These are phyloP conservation scores for Onychomys arenicola DNA, from an alignment of 2,797 vertebrate species.

Conservation along the genomic window DNA sequence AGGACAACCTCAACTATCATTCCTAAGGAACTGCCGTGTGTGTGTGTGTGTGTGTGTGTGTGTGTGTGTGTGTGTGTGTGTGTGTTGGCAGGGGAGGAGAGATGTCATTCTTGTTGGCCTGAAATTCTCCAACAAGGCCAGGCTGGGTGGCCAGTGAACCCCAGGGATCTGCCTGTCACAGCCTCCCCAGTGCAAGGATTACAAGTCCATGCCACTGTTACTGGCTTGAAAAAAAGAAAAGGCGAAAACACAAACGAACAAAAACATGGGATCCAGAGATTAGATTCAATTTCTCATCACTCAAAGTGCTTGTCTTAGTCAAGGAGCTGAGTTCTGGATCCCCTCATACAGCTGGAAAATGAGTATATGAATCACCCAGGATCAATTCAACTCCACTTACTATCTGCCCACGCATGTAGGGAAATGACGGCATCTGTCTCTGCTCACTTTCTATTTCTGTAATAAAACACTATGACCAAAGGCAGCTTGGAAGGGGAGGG, in stretches of 20 bases:
- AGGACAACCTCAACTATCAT: not conserved
- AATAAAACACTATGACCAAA: not conserved
- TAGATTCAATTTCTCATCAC: not conserved
- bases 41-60: not conserved
- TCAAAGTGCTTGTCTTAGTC: not conserved
- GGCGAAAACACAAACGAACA: no score
- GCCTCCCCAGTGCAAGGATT: not conserved
- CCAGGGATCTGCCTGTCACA: not conserved
- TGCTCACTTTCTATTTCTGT: not conserved
- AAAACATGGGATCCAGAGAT: not conserved
- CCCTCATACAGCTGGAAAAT: not conserved
- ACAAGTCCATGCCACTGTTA: not conserved
- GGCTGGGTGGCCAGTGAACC: not conserved
- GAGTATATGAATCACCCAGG: not conserved
- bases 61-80: not conserved
- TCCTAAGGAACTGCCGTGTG: not conserved
- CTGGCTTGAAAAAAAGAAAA: not conserved
- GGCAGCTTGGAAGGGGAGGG: not conserved
- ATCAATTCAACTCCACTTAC: no score
- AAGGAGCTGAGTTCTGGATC: not conserved
- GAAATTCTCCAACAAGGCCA: not conserved
- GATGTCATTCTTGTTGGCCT: not conserved
- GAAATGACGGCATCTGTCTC: not conserved
- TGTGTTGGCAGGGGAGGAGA: not conserved
- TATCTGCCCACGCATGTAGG: not conserved